Evolutionary conservation across 2,797 vertebrate genomes (phyloP), one percentile per base, ranked within the genome.

Genomic region (Discoglossus pictus): DNA sequence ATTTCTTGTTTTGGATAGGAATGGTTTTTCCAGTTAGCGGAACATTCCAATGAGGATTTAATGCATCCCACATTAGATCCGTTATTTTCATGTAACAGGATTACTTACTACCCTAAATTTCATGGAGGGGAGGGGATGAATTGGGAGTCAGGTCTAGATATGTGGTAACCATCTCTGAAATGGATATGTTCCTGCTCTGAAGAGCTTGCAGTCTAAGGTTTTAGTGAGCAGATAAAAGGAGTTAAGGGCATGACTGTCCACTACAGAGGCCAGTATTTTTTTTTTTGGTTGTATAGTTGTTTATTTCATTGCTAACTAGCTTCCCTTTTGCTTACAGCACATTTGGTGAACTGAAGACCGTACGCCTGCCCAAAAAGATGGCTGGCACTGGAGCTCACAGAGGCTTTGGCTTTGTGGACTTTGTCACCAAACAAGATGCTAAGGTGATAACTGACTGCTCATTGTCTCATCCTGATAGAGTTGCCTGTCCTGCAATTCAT

Each of bases 351-450:
- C 81, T 99, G 76, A 98, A 98, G 80, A 97, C 93, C 0, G 91
- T 97, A 18, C 92, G 97, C 31, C 79, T 99, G 74, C 97, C 97
- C 1, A 98, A 93, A 84, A 99, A 99, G 80, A 88, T 90, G 69
- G 83, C 90, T 0, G 95, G 96, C 55, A 86, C 91, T 0, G 95
- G 95, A 13, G 69, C 82, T 0, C 97, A 99, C 74, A 81, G 97
- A 21, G 97, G 97, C 27, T 99, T 99, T 47, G 94, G 94, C 15
- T 99, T 99, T 3, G 84, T 99, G 75, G 97, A 99, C 85, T 99
- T 98, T 68, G 65, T 99, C 75, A 99, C 96, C 25, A 98, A 97
- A 80, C 96, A 97, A 77, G 96, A 98, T 2, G 97, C 97, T 1
- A 98, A 98, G 93, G 97, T 99, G 76, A 86, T 90, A 15, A 20